Conservation (phyloP, 2,113 vertebrate species). For the Cyanoderma ruficeps region DNA sequence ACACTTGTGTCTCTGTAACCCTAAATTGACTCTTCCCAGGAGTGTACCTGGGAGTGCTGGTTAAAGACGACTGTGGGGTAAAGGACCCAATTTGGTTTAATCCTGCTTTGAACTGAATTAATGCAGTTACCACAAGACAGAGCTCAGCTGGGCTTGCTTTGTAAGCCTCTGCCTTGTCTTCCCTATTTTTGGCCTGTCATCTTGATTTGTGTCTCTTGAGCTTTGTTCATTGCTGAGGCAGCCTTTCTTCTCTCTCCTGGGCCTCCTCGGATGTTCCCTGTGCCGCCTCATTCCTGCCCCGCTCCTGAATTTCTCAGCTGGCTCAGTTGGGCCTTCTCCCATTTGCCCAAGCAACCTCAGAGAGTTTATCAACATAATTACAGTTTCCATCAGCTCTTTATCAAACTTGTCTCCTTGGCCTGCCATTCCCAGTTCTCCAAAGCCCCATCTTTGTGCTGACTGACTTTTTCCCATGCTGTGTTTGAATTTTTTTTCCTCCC, state of each 20-base stretch:
- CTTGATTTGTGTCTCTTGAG: neutral
- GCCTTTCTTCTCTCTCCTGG: neutral
- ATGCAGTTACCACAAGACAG: neutral
- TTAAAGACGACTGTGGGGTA: neutral
- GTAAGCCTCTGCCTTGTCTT: neutral
- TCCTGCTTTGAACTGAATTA: neutral
- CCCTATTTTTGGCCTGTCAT: neutral
- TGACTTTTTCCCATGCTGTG: neutral
- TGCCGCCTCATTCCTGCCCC: neutral
- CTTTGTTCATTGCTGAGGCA: neutral
- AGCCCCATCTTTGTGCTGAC: neutral
- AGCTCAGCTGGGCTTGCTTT: neutral
- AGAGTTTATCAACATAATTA: neutral
- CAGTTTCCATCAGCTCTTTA: neutral
- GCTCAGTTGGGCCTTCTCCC: neutral
- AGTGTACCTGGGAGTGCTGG: neutral
- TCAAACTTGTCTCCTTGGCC: neutral
- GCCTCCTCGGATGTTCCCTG: neutral
- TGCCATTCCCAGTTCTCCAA: neutral
- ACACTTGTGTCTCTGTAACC: slow-evolving; percentile 13
- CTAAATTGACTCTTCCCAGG: neutral
- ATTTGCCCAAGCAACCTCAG: neutral
- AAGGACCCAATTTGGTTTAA: neutral
- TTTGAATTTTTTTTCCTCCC: neutral
- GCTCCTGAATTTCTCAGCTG: neutral